A percentile compares a stretch with the other conserved stretches of the same genome.
Evolutionary conservation across 2,888 invertebrate genomes (phyloP).

Genomic region (Scaptomyza polygonia): DNA sequence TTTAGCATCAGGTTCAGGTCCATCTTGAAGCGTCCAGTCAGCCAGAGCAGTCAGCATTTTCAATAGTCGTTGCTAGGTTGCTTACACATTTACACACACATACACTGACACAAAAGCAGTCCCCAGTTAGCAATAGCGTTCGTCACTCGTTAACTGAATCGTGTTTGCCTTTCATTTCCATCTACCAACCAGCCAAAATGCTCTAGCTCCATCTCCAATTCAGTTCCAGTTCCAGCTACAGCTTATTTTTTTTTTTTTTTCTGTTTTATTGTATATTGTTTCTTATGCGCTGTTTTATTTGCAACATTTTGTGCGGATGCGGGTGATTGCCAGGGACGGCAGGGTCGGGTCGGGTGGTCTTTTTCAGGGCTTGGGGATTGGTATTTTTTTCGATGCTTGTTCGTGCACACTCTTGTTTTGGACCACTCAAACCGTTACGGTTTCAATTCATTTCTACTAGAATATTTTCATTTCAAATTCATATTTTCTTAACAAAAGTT

Average conservation of each 20-base stretch:
- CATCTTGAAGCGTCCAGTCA: constrained; percentile 32
- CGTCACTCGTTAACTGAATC: constrained; percentile 79
- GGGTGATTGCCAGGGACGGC: neutral
- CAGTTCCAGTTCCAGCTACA: constrained; percentile 23
- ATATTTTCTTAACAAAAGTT: constrained; percentile 80
- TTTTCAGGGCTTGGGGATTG: no score
- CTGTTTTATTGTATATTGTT: constrained; percentile 74
- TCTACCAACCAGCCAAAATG: constrained; percentile 58
- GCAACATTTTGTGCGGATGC: constrained; percentile 64
- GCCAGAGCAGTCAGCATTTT: constrained; percentile 53
- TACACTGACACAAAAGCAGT: constrained; percentile 56
- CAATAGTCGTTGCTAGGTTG: constrained; percentile 62
- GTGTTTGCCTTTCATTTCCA: constrained; percentile 80
- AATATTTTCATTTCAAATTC: constrained; percentile 79
- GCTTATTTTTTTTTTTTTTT: constrained; percentile 37
- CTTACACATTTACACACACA: constrained; percentile 20
- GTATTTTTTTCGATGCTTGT: constrained; percentile 64
- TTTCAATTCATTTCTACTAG: constrained; percentile 79
- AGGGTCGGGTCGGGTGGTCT: no score
- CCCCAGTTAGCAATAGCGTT: constrained; percentile 76
- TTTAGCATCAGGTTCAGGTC: constrained; percentile 7
- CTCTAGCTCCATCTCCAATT: constrained; percentile 26
- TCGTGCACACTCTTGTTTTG: constrained; percentile 71
- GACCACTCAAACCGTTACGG: constrained; percentile 71
- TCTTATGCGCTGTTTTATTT: constrained; percentile 76